Evolutionary conservation across 1,140 invertebrate species (phyloP).

Genomic region (Acromyrmex heyeri): DNA sequence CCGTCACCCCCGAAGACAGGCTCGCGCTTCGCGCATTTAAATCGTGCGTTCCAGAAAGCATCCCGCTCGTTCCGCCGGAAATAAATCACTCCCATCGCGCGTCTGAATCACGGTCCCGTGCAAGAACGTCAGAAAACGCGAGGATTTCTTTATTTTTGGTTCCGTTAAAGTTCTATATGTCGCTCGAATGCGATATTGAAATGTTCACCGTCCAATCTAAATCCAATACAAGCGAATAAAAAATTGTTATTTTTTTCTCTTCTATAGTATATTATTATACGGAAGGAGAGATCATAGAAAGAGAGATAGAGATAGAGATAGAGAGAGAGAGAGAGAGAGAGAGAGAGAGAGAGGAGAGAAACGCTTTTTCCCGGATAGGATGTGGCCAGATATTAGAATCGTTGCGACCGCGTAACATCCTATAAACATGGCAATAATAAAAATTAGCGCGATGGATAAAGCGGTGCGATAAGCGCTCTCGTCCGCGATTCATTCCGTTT

Average conservation of each 20-base stretch:
- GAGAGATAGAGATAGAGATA: not conserved
- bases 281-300: not conserved
- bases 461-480: conserved; percentile 65
- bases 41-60: conserved; percentile 39
- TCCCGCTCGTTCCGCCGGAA: conserved; percentile 32
- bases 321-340: not conserved
- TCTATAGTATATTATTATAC: not conserved
- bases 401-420: conserved; percentile 50
- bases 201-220: not conserved
- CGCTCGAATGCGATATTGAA: not conserved
- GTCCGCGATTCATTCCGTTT: conserved; percentile 77
- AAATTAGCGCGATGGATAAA: conserved; percentile 78
- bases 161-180: not conserved
- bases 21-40: conserved; percentile 48
- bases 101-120: conserved; percentile 34
- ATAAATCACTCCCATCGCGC: conserved; percentile 55
- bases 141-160: conserved; percentile 42
- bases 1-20: conserved; percentile 54
- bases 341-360: not conserved
- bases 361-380: conserved; percentile 63
- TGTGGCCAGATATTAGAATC: conserved; percentile 59
- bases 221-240: not conserved
- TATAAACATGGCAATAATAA: conserved; percentile 71
- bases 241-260: not conserved
- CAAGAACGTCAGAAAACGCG: conserved; percentile 21